Conservation (phyloP, 1,140 invertebrate species). For the Macrocentrus cingulum region DNA sequence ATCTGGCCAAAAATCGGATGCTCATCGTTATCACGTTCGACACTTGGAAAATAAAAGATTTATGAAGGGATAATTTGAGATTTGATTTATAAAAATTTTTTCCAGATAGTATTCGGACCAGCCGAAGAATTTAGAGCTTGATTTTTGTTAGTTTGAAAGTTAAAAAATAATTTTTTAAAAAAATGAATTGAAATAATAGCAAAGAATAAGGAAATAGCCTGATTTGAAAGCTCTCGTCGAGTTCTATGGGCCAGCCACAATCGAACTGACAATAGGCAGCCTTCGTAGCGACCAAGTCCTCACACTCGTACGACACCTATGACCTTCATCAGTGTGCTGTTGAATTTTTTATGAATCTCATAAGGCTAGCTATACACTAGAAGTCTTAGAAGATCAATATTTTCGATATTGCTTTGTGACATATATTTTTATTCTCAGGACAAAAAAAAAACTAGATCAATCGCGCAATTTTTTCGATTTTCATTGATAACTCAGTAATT, state of each 20-base stretch:
- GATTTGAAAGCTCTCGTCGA: slow-evolving; percentile 1
- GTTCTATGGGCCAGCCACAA: slow-evolving; percentile 24
- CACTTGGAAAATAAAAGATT: too few species aligned
- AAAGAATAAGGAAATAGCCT: not conserved
- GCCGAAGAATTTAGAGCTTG: too few species aligned
- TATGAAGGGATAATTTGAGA: not conserved
- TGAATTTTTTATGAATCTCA: slow-evolving; percentile 21
- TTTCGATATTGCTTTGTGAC: too few species aligned
- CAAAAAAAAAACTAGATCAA: too few species aligned
- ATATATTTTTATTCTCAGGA: too few species aligned
- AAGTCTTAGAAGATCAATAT: too few species aligned
- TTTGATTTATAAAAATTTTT: not conserved
- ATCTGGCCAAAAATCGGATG: slow-evolving; percentile 42
- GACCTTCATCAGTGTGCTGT: slow-evolving; percentile 14
- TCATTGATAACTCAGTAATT: too few species aligned
- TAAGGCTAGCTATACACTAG: slow-evolving; percentile 1
- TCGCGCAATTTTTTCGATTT: too few species aligned
- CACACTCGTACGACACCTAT: not conserved
- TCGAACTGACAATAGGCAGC: slow-evolving; percentile 7
- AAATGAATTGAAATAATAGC: not conserved
- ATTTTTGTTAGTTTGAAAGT: not conserved
- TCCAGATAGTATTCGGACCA: too few species aligned
- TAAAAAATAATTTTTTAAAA: not conserved
- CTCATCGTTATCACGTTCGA: slow-evolving; percentile 37
- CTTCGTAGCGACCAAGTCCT: slow-evolving; percentile 2